Percentiles rank a stretch among this genome's conserved stretches.
Conservation (phyloP, 2,113 vertebrate species). For the Falcunculus frontatus region DNA sequence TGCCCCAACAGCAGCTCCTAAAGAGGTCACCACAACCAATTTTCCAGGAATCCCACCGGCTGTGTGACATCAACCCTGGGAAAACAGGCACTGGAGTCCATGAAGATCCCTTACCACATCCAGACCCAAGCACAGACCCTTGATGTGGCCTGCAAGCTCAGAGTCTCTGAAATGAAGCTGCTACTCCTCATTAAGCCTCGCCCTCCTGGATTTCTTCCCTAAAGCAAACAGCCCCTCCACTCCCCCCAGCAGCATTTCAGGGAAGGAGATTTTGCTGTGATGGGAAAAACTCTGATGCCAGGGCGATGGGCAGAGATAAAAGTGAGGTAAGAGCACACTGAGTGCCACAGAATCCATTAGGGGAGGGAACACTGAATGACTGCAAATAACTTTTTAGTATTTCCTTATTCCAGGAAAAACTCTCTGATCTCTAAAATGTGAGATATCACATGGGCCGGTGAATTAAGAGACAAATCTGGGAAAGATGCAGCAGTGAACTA, state of each 20-base stretch:
- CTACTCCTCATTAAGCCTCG: neutral
- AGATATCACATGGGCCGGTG: neutral
- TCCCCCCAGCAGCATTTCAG: neutral
- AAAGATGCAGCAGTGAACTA: neutral
- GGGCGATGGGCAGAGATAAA: constrained; percentile 20
- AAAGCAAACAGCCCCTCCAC: neutral
- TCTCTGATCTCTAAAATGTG: neutral
- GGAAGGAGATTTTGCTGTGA: constrained; percentile 13
- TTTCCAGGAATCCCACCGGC: neutral
- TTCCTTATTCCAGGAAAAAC: constrained; percentile 53
- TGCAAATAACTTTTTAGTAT: constrained; percentile 24
- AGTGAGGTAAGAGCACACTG: neutral
- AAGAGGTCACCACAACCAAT: rapidly evolving
- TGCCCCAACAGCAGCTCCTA: rapidly evolving
- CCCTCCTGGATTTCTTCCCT: neutral
- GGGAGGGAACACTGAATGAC: neutral
- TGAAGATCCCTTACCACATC: neutral
- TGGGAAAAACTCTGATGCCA: neutral
- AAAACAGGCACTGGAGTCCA: neutral
- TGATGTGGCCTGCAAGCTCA: neutral
- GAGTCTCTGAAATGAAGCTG: neutral
- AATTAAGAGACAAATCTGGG: constrained; percentile 3
- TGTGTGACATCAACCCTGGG: neutral
- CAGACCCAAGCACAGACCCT: neutral
- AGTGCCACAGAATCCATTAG: constrained; percentile 37